A percentile compares a stretch with the other conserved stretches of the same genome.
Evolutionary conservation across 2,888 invertebrate genomes (phyloP).

Genomic region (Platycheirus albimanus): DNA sequence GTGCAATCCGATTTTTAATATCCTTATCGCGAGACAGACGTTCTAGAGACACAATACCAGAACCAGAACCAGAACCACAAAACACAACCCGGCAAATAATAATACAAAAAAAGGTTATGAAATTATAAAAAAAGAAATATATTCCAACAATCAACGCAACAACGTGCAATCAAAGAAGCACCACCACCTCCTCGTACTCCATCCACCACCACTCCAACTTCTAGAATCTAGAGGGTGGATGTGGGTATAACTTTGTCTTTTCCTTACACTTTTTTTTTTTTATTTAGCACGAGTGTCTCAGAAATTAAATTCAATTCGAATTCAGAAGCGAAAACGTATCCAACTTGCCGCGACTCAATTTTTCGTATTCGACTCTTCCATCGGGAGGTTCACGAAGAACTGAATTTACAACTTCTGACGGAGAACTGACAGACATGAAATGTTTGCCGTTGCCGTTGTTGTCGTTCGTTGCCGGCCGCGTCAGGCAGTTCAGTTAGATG

Average conservation of each 20-base stretch:
- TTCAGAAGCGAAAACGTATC: slow-evolving; percentile 30
- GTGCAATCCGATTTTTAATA: slow-evolving; percentile 58
- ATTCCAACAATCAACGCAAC: slow-evolving; percentile 66
- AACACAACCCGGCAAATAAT: too few species aligned
- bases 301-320: slow-evolving; percentile 4
- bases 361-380: slow-evolving; percentile 60
- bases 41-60: slow-evolving; percentile 56
- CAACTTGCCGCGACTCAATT: slow-evolving; percentile 9
- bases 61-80: slow-evolving; percentile 26
- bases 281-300: slow-evolving; percentile 24
- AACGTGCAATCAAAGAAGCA: slow-evolving; percentile 53
- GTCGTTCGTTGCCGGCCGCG: too few species aligned
- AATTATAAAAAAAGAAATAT: too few species aligned
- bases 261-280: too few species aligned
- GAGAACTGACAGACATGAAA: slow-evolving; percentile 64
- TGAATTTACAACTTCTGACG: slow-evolving; percentile 65
- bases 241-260: slow-evolving; percentile 19
- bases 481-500: slow-evolving; percentile 37
- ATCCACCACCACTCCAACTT: slow-evolving; percentile 10
- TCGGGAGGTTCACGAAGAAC: slow-evolving; percentile 69
- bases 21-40: slow-evolving; percentile 69
- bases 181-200: background rate
- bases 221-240: slow-evolving; percentile 26
- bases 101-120: slow-evolving; percentile 53
- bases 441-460: too few species aligned